phyloP scores from a whole-genome alignment of 2,797 vertebrate genomes.

The Rhynchotus rufescens region DNA sequence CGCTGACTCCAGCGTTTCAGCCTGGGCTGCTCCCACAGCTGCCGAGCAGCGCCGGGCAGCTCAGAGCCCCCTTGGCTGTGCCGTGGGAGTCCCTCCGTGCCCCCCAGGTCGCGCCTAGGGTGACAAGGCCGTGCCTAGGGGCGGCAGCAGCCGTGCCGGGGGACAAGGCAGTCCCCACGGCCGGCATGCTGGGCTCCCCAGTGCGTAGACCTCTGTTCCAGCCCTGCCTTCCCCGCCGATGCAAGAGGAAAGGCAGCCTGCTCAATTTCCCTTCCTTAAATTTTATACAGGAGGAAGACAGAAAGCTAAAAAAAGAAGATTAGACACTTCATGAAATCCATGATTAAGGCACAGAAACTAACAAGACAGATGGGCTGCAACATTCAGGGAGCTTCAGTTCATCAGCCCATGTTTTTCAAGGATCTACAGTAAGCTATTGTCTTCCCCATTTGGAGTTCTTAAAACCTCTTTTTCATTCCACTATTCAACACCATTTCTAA shows the following conservation, averaged over 20 bases:
- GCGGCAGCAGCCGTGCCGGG: accelerated
- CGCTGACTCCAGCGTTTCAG: neutral
- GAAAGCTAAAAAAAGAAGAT: slow-evolving; percentile 73
- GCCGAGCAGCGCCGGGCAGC: neutral
- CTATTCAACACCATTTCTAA: slow-evolving; percentile 22
- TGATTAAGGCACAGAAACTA: slow-evolving; percentile 76
- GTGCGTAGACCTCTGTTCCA: slow-evolving; percentile 52
- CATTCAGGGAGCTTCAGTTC: slow-evolving; percentile 38
- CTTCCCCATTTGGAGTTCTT: neutral
- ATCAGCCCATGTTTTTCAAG: slow-evolving; percentile 35
- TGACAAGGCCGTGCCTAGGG: neutral
- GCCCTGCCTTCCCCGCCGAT: slow-evolving; percentile 11
- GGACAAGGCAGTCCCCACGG: neutral
- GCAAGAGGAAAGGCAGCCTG: slow-evolving; percentile 65
- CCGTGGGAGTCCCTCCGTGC: neutral
- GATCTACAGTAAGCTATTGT: slow-evolving; percentile 16
- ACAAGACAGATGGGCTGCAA: slow-evolving; percentile 75
- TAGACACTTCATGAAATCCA: slow-evolving; percentile 69
- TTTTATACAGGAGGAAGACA: slow-evolving; percentile 68
- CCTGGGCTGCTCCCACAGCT: neutral
- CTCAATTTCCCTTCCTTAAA: slow-evolving; percentile 68
- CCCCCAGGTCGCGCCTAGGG: neutral
- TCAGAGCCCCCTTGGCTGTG: neutral
- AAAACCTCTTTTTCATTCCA: neutral
- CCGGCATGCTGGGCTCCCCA: neutral